phyloP scores from a whole-genome alignment of 2,113 vertebrate species.

The Amphiprion percula region DNA sequence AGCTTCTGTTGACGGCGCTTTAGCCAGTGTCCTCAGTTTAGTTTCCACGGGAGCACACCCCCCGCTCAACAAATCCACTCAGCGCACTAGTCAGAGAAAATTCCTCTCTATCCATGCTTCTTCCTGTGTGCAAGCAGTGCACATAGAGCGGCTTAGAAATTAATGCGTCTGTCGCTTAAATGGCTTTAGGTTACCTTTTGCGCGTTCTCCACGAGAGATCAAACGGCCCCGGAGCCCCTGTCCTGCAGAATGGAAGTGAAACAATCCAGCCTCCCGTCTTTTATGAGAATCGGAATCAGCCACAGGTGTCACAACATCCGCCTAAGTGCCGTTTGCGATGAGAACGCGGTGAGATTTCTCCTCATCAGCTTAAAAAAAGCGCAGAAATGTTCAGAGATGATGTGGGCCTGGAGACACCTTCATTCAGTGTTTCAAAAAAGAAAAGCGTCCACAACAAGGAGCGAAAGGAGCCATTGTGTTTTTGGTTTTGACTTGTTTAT shows the following conservation, averaged over 20 bases:
- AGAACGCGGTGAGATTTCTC: neutral
- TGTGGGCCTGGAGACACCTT: neutral
- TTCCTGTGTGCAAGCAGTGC: conserved; percentile 58
- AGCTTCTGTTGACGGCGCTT: conserved; percentile 15
- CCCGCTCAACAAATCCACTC: conserved; percentile 72
- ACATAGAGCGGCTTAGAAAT: conserved; percentile 78
- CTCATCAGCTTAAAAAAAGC: conserved; percentile 1
- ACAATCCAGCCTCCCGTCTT: conserved; percentile 36
- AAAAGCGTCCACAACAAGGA: neutral
- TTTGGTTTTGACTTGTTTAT: conserved; percentile 13
- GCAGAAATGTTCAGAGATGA: conserved; percentile 7
- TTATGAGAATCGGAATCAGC: conserved; percentile 39
- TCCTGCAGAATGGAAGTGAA: conserved; percentile 33
- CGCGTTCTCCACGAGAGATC: conserved; percentile 65
- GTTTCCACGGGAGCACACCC: conserved; percentile 72
- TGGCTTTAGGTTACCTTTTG: conserved; percentile 76
- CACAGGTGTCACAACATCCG: conserved; percentile 76
- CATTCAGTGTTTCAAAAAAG: neutral
- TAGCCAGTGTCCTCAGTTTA: conserved; percentile 54
- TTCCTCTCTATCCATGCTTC: conserved; percentile 82
- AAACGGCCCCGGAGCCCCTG: conserved; percentile 55
- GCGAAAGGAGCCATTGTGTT: conserved; percentile 8
- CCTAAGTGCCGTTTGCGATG: neutral
- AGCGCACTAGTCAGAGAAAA: conserved; percentile 67
- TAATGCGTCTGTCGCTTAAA: conserved; percentile 76